phyloP scores from a whole-genome alignment of 2,888 invertebrate species.

The Melinopterus prodromus region DNA sequence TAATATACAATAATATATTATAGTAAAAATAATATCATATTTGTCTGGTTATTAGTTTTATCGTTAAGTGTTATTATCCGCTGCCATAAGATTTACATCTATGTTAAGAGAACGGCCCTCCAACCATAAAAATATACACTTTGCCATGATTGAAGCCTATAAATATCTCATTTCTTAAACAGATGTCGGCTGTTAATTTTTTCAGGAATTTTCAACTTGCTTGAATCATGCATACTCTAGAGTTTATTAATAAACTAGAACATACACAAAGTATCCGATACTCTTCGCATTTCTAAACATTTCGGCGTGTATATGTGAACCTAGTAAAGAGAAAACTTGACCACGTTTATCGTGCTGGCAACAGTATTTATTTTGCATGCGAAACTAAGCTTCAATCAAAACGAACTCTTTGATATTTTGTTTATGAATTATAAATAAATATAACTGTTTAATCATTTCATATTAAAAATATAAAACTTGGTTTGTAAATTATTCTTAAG shows the following conservation, averaged over 20 bases:
- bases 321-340: background rate
- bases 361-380: background rate
- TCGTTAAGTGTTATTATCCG: no score
- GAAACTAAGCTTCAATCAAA: background rate
- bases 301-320: no score
- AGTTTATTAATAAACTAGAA: background rate
- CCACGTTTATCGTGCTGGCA: background rate
- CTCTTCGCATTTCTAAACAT: background rate
- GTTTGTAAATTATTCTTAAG: no score
- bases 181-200: background rate
- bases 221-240: background rate
- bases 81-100: no score
- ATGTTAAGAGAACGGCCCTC: no score
- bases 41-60: no score
- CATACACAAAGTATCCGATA: background rate
- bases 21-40: no score
- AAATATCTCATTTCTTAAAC: slow-evolving; percentile 4
- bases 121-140: background rate
- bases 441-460: background rate
- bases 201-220: background rate
- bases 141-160: background rate
- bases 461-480: no score
- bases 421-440: background rate
- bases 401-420: background rate
- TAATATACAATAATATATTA: no score